Percentiles rank a stretch among this genome's conserved stretches.
These are phyloP conservation scores for Brassicogethes aeneus DNA, from an alignment of 2,888 invertebrate species.

Conservation along the genomic window DNA sequence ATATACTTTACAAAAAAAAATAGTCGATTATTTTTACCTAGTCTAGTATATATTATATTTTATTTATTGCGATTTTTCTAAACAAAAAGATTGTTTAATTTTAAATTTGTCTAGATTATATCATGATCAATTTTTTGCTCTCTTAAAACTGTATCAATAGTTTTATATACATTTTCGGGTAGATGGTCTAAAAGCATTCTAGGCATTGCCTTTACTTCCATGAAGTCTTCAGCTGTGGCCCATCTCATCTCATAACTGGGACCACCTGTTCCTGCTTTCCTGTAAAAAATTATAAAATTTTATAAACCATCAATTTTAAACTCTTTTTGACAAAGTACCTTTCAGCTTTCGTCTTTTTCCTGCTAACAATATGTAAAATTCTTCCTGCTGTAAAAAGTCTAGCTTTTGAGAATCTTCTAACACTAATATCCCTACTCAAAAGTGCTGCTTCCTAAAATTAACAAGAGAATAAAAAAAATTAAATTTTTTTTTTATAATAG, in stretches of 20 bases:
- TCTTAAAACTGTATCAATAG: conserved; percentile 55
- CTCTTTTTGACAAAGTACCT: conserved; percentile 38
- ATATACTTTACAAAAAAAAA: too few relatives aligned
- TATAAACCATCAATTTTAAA: neutral
- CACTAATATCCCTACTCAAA: conserved; percentile 56
- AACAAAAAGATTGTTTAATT: neutral
- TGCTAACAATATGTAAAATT: conserved; percentile 66
- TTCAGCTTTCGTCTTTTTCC: conserved; percentile 59
- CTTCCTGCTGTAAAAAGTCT: conserved; percentile 70
- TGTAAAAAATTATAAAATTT: conserved; percentile 27
- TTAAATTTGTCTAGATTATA: conserved; percentile 31
- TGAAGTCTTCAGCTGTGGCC: conserved; percentile 72
- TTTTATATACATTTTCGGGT: conserved; percentile 67
- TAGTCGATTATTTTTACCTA: too few relatives aligned
- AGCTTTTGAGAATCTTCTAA: conserved; percentile 58
- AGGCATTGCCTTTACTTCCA: conserved; percentile 75
- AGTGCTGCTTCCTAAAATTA: conserved; percentile 52
- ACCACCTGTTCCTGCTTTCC: conserved; percentile 54
- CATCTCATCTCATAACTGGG: conserved; percentile 69
- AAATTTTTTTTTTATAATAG: too few relatives aligned
- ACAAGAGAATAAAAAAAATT: conserved; percentile 7
- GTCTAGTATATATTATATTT: too few relatives aligned
- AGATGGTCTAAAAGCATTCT: conserved; percentile 80
- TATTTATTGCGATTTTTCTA: too few relatives aligned
- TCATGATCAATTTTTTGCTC: conserved; percentile 39